Evolutionary conservation across 2,888 invertebrate genomes (phyloP), one percentile per base, ranked within the genome.

Genomic region (Drosophila nr. fundita): DNA sequence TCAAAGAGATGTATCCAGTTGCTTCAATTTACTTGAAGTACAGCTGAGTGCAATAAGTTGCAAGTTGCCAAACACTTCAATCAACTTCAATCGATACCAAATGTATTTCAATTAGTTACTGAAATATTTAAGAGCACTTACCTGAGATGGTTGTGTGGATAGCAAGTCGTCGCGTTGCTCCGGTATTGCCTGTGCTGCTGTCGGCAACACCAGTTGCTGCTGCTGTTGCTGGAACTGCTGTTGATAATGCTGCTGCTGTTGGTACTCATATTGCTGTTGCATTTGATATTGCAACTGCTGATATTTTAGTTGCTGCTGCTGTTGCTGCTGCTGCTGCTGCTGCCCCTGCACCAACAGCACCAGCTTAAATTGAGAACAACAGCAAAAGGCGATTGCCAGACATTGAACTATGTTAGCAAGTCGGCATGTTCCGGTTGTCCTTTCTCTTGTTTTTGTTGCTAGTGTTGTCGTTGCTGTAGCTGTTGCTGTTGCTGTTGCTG

Each of bases 261-360:
- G 87, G 66, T 87, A 87, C 80, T 87, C 87, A 84, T 87, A 87
- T 80, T 90, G 90, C 72, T 87, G 90, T 60, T 87, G 87, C 89
- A 87, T 80, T 78, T 87, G 87, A 80, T 87, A 90, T 74, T 87
- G 87, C 82, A 87, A 68, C 76, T 87, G 87, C 52, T 90, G 87
- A 73, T 90, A 90, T 62, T 87, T 90, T 42, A 86, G 76, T 66
- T 90, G 86, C 54, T 86, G 85, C 32, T 81, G 81, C 24, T 54
- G 54, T 1, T 55, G 71, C 7, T 74, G 80, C 4, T 75, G 77
- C 11, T 75, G 76, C 18, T 83, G 88, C 30, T 83, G 89, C 36
- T 87, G 78, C 32, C 76, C 76, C 18, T 76, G 67, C 40, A 72
- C 81, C 64, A 66, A 53, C 62, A 76, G 55, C 68, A 65, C 66